Evolutionary conservation across 53 echinoderm and acorn worm species (phyloP).

Genomic region (Mesocentrotus franciscanus): DNA sequence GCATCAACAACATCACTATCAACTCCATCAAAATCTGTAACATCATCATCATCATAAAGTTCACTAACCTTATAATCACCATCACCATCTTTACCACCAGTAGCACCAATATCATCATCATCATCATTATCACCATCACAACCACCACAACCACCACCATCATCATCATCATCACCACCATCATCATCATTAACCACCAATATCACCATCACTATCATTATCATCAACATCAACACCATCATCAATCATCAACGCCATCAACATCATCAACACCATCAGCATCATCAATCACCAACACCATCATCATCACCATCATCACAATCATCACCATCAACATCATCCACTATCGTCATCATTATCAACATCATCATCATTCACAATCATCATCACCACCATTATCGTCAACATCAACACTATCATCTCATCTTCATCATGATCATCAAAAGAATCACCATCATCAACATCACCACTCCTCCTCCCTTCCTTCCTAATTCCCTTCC

Average conservation of each 20-base stretch:
- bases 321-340: background rate
- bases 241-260: background rate
- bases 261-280: background rate
- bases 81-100: background rate
- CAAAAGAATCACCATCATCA: background rate
- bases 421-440: background rate
- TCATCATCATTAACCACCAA: background rate
- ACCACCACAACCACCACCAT: background rate
- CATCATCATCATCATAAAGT: no score
- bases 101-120: background rate
- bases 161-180: background rate
- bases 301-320: background rate
- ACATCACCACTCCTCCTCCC: background rate
- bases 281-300: background rate
- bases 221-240: background rate
- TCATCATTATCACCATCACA: background rate
- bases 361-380: background rate
- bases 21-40: no score
- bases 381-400: conserved; percentile 6
- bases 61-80: no score
- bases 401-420: background rate
- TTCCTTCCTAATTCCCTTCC: background rate
- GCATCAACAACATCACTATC: no score
- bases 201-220: background rate
- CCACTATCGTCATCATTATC: background rate